phyloP scores from a whole-genome alignment of 1,140 invertebrate species.

The Drosophila orosa region DNA sequence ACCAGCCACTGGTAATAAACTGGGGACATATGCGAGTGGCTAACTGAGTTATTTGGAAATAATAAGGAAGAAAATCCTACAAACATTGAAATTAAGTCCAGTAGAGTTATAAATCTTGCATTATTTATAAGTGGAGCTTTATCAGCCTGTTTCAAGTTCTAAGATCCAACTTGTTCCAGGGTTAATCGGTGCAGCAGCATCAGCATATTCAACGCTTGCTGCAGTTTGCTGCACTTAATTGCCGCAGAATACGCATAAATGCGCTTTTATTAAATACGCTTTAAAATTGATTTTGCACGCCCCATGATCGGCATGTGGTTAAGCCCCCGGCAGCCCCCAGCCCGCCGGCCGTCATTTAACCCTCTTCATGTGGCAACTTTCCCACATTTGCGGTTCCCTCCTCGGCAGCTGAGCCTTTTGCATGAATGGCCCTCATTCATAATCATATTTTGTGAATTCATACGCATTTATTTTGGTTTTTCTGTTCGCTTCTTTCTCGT shows the following conservation, averaged over 20 bases:
- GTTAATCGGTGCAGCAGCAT: slow-evolving; percentile 5
- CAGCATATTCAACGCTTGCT: background rate
- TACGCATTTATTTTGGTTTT: slow-evolving; percentile 34
- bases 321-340: slow-evolving; percentile 21
- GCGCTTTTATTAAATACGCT: slow-evolving; percentile 77
- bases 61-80: background rate
- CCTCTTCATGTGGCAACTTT: slow-evolving; percentile 44
- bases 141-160: too few relatives aligned
- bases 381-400: slow-evolving; percentile 60
- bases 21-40: background rate
- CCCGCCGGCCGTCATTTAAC: slow-evolving; percentile 9
- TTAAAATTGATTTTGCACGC: slow-evolving; percentile 74
- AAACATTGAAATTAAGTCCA: background rate
- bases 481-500: slow-evolving; percentile 1
- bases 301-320: slow-evolving; percentile 66
- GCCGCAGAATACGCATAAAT: slow-evolving; percentile 71
- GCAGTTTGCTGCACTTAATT: slow-evolving; percentile 65
- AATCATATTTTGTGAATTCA: slow-evolving; percentile 60
- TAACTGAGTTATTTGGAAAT: too few relatives aligned
- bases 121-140: too few relatives aligned
- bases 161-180: background rate
- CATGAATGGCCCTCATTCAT: slow-evolving; percentile 79
- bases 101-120: too few relatives aligned
- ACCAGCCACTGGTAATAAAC: background rate
- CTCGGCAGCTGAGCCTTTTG: slow-evolving; percentile 42